phyloP scores from a whole-genome alignment of 2,797 vertebrate genomes.

The Amblyopsis hoosieri region DNA sequence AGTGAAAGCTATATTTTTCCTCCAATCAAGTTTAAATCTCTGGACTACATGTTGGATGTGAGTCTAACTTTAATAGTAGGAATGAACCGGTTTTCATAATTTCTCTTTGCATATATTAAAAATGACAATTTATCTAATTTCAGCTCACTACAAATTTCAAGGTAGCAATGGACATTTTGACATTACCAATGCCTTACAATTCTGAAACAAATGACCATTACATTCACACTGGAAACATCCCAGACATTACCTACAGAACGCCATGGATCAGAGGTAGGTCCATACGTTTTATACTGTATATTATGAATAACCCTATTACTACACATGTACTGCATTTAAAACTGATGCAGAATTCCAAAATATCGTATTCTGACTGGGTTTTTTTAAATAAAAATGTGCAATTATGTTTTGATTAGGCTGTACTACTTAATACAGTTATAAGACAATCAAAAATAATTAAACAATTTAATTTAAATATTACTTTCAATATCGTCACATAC shows the following conservation, averaged over 20 bases:
- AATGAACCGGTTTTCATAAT: too few relatives aligned
- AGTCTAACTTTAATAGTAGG: slow-evolving; percentile 5
- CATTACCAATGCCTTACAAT: slow-evolving; percentile 69
- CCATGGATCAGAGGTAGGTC: slow-evolving; percentile 72
- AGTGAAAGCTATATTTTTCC: slow-evolving; percentile 47
- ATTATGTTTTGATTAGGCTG: too few relatives aligned
- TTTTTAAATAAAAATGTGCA: too few relatives aligned
- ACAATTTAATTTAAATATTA: too few relatives aligned
- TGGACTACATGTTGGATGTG: slow-evolving; percentile 79
- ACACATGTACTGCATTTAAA: too few relatives aligned
- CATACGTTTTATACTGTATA: slow-evolving; percentile 6
- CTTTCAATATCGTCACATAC: too few relatives aligned
- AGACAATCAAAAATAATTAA: too few relatives aligned
- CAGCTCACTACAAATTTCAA: slow-evolving; percentile 63
- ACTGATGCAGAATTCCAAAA: too few relatives aligned
- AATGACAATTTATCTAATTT: background rate
- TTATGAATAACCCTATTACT: too few relatives aligned
- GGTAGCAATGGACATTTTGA: slow-evolving; percentile 59
- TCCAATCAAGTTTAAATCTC: slow-evolving; percentile 60
- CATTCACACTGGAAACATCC: slow-evolving; percentile 57
- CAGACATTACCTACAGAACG: slow-evolving; percentile 65
- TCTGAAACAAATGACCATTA: slow-evolving; percentile 45
- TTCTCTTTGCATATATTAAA: too few relatives aligned
- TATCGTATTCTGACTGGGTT: too few relatives aligned
- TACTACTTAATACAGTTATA: too few relatives aligned